Evolutionary conservation across 2,888 invertebrate genomes (phyloP).

Genomic region (Callosobruchus maculatus): DNA sequence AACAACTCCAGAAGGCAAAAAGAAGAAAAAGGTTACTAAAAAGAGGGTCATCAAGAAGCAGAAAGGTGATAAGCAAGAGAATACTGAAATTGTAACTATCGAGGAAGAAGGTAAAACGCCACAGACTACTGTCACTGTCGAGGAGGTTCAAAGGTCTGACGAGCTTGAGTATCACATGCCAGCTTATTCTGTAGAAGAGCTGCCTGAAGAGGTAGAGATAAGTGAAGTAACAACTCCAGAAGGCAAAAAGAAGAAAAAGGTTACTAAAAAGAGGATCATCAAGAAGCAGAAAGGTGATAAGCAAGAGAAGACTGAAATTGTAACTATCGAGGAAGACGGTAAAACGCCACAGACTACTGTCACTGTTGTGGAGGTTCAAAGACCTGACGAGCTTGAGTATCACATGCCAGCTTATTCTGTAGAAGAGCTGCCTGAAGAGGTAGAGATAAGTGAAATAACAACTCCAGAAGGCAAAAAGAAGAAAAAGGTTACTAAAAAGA

Average conservation of each 20-base stretch:
- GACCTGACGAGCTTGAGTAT: slow-evolving; percentile 15
- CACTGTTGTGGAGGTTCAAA: slow-evolving; percentile 30
- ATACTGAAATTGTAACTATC: slow-evolving; percentile 35
- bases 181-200: slow-evolving; percentile 19
- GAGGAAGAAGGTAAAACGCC: slow-evolving; percentile 44
- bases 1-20: slow-evolving; percentile 38
- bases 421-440: slow-evolving; percentile 35
- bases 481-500: slow-evolving; percentile 34
- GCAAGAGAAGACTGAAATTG: slow-evolving; percentile 49
- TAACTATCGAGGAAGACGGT: slow-evolving; percentile 48
- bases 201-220: slow-evolving; percentile 30
- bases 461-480: slow-evolving; percentile 25
- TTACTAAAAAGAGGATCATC: slow-evolving; percentile 46
- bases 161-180: slow-evolving; percentile 9
- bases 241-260: slow-evolving; percentile 33
- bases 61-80: slow-evolving; percentile 39
- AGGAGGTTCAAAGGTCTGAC: slow-evolving; percentile 37
- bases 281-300: slow-evolving; percentile 46
- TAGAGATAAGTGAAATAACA: slow-evolving; percentile 22
- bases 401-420: slow-evolving; percentile 23
- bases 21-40: slow-evolving; percentile 34
- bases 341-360: slow-evolving; percentile 45
- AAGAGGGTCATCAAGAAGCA: slow-evolving; percentile 40
- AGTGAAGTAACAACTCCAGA: slow-evolving; percentile 28
- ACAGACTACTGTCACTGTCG: slow-evolving; percentile 43